Evolutionary conservation across 2,113 vertebrate genomes (phyloP), one percentile per base, ranked within the genome.

Genomic region (Vidua macroura): DNA sequence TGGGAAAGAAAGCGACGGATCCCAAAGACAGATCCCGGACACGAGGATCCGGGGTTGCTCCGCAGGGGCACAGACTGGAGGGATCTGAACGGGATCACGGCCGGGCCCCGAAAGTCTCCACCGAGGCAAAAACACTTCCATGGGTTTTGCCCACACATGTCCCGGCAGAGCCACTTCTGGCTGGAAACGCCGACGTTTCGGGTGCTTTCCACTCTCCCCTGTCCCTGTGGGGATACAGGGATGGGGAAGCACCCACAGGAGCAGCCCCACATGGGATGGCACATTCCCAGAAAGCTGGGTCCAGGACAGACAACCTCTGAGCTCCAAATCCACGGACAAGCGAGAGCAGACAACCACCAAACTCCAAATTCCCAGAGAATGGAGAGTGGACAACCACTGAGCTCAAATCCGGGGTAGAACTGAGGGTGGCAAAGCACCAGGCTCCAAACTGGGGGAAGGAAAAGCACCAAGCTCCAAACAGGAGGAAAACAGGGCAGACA

Each of bases 61-160:
- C 9, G 0, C 41, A 5, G 1, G 14, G 35, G 3, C 64, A 31
- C 67, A 22, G 52, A 8, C 17, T 2, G 2, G 21, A 4, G 8
- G 10, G 19, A 43, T 7, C 4, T 1, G 5, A 53, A 18, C 0
- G 16, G 21, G 39, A 60, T 8, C n/a, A 4, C 0, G 0, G 52
- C 33, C 0, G 0, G 46, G 53, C 49, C 39, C 59, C 1, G 0
- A 2, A 49, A 39, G 24, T 30, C n/a, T 33, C 17, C 72, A 46
- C 6, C 0, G 0, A 0, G 3, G 27, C 21, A 12, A 73, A 73
- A 87, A 33, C 13, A 59, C 51, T 49, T 33, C 20, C 27, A 1
- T 0, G 15, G 41, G 25, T 43, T 84, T 41, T n/a, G 68, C 63
- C 83, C 3, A 1, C 5, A 4, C 25, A 24, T 49, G 74, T 31